phyloP scores from a whole-genome alignment of 2,797 vertebrate genomes.

The Masticophis lateralis region DNA sequence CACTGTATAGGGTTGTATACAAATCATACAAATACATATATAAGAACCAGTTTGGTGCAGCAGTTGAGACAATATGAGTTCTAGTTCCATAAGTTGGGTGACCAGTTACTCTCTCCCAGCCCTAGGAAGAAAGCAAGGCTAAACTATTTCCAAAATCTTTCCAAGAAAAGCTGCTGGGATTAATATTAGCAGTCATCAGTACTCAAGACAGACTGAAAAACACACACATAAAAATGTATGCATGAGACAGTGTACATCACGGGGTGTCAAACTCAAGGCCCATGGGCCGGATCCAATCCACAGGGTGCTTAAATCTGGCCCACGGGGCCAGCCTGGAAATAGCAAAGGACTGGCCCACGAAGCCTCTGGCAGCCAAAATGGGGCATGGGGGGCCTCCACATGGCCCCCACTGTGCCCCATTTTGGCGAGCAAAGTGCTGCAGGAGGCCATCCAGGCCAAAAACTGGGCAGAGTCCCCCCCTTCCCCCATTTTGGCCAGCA shows the following conservation, averaged over 20 bases:
- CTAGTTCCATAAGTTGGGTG: neutral
- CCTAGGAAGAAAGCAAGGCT: neutral
- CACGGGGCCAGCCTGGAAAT: too few relatives aligned
- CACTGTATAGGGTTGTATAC: neutral
- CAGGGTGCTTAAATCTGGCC: too few relatives aligned
- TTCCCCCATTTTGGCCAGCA: too few relatives aligned
- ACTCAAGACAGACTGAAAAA: neutral
- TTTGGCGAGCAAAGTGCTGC: too few relatives aligned
- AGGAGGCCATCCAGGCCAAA: too few relatives aligned
- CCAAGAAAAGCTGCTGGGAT: neutral
- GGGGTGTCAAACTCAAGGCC: too few relatives aligned
- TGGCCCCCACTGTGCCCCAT: too few relatives aligned
- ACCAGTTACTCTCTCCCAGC: neutral
- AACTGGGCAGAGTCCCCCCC: too few relatives aligned
- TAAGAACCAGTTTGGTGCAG: neutral
- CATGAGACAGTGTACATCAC: neutral
- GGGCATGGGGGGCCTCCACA: too few relatives aligned
- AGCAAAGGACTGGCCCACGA: too few relatives aligned
- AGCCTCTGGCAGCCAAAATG: too few relatives aligned
- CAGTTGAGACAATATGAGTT: neutral
- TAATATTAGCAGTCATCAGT: neutral
- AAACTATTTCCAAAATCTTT: neutral
- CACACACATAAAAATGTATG: neutral
- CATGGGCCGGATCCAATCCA: too few relatives aligned
- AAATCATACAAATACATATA: neutral